Evolutionary conservation across 2,888 invertebrate species (phyloP).

Genomic region (Achlya flavicornis): DNA sequence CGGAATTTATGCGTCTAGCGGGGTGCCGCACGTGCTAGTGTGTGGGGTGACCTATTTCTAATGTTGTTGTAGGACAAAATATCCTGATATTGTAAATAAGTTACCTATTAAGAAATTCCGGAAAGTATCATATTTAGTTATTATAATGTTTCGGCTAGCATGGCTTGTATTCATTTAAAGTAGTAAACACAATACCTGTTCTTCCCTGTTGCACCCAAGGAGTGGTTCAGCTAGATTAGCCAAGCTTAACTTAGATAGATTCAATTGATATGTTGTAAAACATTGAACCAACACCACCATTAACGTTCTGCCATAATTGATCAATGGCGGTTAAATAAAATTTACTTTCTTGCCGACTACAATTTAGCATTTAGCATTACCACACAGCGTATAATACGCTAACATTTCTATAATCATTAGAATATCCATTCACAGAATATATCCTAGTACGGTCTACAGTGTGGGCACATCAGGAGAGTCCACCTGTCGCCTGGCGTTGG

Average conservation of each 20-base stretch:
- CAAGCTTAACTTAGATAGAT: too few relatives aligned
- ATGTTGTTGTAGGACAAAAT: conserved; percentile 11
- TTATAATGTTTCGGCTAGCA: too few relatives aligned
- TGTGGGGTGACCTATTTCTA: conserved; percentile 35
- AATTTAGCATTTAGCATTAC: too few relatives aligned
- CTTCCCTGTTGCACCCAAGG: too few relatives aligned
- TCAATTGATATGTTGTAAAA: too few relatives aligned
- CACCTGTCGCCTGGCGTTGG: conserved; percentile 8
- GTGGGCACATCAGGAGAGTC: not conserved
- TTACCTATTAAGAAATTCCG: not conserved
- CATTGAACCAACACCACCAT: not conserved
- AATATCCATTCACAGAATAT: not conserved
- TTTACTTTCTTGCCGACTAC: too few relatives aligned
- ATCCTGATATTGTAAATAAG: not conserved
- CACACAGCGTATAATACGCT: too few relatives aligned
- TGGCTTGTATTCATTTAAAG: too few relatives aligned
- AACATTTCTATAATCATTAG: too few relatives aligned
- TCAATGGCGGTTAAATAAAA: not conserved
- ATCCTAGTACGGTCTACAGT: not conserved
- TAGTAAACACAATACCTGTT: too few relatives aligned
- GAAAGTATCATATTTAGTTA: too few relatives aligned
- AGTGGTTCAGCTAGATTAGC: too few relatives aligned
- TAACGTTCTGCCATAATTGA: not conserved
- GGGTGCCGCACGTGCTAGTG: conserved; percentile 63
- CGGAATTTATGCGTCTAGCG: conserved; percentile 69